Conservation (phyloP, 2,113 vertebrate genomes). For the Mastomys coucha region DNA sequence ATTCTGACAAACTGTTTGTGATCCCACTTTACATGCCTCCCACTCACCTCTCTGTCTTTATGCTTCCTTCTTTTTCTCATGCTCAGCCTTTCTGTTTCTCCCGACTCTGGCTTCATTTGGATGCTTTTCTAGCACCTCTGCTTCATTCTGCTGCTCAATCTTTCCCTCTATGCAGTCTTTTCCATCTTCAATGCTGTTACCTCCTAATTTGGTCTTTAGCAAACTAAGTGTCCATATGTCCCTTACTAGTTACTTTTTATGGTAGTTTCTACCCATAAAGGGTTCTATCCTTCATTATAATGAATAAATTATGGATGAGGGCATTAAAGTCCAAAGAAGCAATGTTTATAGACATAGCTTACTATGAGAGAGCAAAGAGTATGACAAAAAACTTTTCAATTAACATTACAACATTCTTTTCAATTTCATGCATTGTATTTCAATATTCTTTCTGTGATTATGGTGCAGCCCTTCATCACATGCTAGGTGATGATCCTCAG, state of each 20-base stretch:
- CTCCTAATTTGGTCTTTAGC: not conserved
- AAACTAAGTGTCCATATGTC: not conserved
- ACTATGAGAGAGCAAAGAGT: not conserved
- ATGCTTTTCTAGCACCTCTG: not conserved
- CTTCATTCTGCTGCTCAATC: not conserved
- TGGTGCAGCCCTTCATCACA: not conserved
- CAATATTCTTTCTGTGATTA: not conserved
- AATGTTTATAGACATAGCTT: not conserved
- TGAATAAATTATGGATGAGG: not conserved
- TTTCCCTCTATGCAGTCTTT: not conserved
- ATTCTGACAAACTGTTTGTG: conserved; percentile 37
- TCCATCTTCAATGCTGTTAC: not conserved
- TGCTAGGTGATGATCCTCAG: not conserved
- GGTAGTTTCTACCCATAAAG: not conserved
- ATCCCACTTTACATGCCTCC: not conserved
- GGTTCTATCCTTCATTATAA: not conserved
- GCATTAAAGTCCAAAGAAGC: not conserved
- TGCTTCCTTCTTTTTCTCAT: not conserved
- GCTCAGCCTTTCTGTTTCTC: not conserved
- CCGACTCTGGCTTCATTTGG: not conserved
- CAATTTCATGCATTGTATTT: not conserved
- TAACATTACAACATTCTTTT: not conserved
- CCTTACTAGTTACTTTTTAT: conserved; percentile 1
- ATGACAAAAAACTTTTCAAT: not conserved
- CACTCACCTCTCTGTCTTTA: conserved; percentile 35